phyloP scores from a whole-genome alignment of 2,797 vertebrate genomes.

The Esox masquinongy region DNA sequence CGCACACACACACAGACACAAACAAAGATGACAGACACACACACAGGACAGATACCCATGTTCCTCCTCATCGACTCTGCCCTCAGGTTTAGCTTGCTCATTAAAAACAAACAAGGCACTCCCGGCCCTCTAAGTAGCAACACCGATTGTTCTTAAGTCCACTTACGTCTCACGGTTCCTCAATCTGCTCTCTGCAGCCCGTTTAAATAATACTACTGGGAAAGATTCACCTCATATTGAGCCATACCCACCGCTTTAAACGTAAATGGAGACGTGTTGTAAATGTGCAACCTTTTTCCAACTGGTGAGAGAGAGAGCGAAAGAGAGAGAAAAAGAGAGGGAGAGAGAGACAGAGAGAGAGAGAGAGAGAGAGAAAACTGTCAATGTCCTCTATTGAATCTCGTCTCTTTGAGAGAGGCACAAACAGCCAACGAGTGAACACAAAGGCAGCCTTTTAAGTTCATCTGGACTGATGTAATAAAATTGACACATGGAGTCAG shows the following conservation, averaged over 20 bases:
- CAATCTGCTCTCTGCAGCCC: too few species aligned
- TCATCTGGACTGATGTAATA: constrained; percentile 92
- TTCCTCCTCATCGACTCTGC: background rate
- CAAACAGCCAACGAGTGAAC: constrained; percentile 85
- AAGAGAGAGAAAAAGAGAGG: constrained; percentile 1
- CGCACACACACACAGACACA: constrained; percentile 73
- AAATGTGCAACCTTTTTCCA: constrained; percentile 2
- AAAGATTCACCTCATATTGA: background rate
- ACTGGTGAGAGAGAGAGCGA: background rate
- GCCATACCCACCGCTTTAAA: background rate
- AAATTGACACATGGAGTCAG: constrained; percentile 92
- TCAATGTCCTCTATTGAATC: constrained; percentile 89
- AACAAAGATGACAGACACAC: background rate
- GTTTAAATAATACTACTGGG: too few species aligned
- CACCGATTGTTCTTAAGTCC: too few species aligned
- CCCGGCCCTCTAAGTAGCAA: background rate
- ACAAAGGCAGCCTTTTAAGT: constrained; percentile 87
- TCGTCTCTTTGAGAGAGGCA: constrained; percentile 85
- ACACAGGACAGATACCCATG: background rate
- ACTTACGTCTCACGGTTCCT: background rate
- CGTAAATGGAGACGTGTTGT: background rate
- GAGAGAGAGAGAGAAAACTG: constrained; percentile 57
- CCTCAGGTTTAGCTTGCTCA: background rate
- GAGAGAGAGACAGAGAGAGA: constrained; percentile 1
- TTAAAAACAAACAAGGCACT: background rate